phyloP scores from a whole-genome alignment of 1,140 invertebrate species.

The Euura saliciscinereae region DNA sequence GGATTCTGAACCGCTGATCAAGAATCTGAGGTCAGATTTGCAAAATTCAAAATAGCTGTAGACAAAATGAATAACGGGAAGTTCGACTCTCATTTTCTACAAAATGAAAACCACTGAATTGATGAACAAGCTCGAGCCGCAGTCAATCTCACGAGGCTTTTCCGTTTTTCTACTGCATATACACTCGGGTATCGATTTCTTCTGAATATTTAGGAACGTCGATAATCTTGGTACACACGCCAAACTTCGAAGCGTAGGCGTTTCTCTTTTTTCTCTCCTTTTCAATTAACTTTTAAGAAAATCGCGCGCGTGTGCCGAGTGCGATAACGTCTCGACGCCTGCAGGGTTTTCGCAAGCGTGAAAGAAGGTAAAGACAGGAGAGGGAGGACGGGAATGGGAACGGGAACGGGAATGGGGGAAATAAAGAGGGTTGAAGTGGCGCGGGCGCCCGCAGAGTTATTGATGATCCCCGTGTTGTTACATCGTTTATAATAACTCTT shows the following conservation, averaged over 20 bases:
- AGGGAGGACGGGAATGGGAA: constrained; percentile 18
- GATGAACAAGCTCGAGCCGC: no score
- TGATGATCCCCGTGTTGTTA: constrained; percentile 41
- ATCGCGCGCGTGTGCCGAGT: neutral
- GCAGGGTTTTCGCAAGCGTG: neutral
- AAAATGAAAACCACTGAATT: no score
- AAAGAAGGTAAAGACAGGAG: constrained; percentile 12
- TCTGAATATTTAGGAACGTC: no score
- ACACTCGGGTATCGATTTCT: no score
- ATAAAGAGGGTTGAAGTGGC: constrained; percentile 9
- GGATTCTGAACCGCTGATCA: no score
- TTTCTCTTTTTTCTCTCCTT: neutral
- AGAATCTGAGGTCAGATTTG: no score
- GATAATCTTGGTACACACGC: no score
- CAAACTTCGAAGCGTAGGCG: neutral
- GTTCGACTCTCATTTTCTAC: no score
- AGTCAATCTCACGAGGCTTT: no score
- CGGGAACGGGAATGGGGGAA: constrained; percentile 8
- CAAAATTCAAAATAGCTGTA: no score
- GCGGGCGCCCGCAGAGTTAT: constrained; percentile 39
- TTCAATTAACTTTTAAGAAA: neutral
- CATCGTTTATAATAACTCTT: constrained; percentile 47
- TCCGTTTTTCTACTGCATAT: no score
- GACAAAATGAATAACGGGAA: no score
- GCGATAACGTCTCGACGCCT: neutral